Percentiles rank a stretch among this genome's conserved stretches.
phyloP scores from a whole-genome alignment of 2,113 vertebrate genomes.

The Perca fluviatilis region DNA sequence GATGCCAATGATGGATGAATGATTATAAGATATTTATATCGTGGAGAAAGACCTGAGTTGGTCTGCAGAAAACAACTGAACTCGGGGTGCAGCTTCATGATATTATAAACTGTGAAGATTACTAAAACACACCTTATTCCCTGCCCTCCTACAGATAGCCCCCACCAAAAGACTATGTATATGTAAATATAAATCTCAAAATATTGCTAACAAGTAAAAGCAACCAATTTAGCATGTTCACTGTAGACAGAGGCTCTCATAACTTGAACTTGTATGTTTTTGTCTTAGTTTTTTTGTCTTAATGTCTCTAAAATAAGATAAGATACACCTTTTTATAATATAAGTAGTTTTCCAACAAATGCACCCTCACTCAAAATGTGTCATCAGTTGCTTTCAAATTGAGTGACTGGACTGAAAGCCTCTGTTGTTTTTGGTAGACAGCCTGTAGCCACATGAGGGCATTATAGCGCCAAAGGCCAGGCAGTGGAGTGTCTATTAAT shows the following conservation, averaged over 20 bases:
- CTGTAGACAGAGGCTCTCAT: not conserved
- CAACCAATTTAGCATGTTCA: not conserved
- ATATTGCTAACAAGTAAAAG: not conserved
- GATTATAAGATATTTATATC: too few species aligned
- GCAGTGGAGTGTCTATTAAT: not conserved
- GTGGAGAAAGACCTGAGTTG: too few species aligned
- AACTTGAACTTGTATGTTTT: not conserved
- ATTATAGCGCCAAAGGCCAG: not conserved
- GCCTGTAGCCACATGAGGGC: slow-evolving; percentile 42
- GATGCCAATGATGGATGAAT: too few species aligned
- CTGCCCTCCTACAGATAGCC: too few species aligned
- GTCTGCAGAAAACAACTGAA: too few species aligned
- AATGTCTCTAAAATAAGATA: not conserved
- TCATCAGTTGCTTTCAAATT: not conserved
- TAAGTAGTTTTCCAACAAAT: not conserved
- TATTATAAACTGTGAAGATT: too few species aligned
- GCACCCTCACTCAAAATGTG: too few species aligned
- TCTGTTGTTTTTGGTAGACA: slow-evolving; percentile 11
- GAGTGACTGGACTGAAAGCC: not conserved
- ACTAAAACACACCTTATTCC: too few species aligned
- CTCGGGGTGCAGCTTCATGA: too few species aligned
- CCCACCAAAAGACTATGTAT: too few species aligned
- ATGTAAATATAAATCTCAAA: not conserved
- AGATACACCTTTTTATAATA: too few species aligned
- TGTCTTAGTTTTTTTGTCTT: not conserved